phyloP scores from a whole-genome alignment of 2,888 invertebrate genomes.

The Oscheius sp. region DNA sequence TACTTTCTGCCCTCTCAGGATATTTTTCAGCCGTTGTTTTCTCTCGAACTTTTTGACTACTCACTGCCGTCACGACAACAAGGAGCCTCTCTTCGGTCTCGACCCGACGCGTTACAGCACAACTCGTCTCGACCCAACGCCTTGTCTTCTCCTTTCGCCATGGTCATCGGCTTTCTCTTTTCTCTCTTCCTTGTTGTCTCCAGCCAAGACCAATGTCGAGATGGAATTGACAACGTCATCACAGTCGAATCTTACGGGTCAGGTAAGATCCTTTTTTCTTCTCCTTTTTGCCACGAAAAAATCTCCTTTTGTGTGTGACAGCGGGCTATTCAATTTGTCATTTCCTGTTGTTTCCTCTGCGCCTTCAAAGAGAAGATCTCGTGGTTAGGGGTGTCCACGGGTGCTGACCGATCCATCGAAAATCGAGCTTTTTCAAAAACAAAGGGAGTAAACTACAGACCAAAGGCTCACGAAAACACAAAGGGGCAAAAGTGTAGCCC shows the following conservation, averaged over 20 bases:
- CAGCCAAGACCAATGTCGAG: constrained; percentile 32
- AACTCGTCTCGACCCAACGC: neutral
- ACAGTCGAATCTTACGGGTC: constrained; percentile 47
- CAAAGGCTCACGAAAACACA: neutral
- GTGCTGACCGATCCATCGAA: neutral
- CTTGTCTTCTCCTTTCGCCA: neutral
- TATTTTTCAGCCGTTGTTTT: neutral
- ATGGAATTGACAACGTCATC: constrained; percentile 50
- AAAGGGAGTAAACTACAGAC: neutral
- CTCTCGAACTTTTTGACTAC: constrained; percentile 4
- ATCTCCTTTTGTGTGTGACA: neutral
- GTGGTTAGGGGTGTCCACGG: neutral
- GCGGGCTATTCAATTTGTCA: too few relatives aligned
- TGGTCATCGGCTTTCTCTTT: constrained; percentile 4
- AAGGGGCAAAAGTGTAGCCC: neutral
- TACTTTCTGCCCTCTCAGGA: too few relatives aligned
- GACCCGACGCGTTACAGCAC: constrained; percentile 4
- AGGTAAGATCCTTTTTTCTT: constrained; percentile 26
- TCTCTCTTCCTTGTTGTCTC: neutral
- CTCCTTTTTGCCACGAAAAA: neutral
- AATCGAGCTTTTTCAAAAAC: neutral
- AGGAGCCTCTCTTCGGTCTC: neutral
- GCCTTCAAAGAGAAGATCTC: too few relatives aligned
- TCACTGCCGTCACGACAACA: too few relatives aligned
- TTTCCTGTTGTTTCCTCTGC: constrained; percentile 3